Conservation (phyloP, 2,113 vertebrate genomes). For the Chionodraco myersi region DNA sequence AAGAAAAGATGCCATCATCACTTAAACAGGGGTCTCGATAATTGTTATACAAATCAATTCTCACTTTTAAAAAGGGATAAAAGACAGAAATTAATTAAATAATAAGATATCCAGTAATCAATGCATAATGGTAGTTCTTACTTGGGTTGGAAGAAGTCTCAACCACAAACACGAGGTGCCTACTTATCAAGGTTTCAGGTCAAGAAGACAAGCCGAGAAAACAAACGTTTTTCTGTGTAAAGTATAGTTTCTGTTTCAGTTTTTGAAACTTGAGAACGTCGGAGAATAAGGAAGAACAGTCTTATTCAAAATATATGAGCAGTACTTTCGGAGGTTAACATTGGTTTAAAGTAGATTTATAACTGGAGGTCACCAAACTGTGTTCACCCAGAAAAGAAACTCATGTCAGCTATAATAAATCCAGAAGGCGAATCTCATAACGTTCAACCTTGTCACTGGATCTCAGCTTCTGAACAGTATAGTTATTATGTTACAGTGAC, state of each 20-base stretch:
- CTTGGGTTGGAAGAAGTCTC: slow-evolving; percentile 53
- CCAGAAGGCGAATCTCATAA: slow-evolving; percentile 66
- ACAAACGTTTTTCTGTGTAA: slow-evolving; percentile 15
- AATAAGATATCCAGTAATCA: slow-evolving; percentile 68
- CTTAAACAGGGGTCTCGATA: slow-evolving; percentile 54
- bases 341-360: slow-evolving; percentile 67
- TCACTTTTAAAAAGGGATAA: slow-evolving; percentile 58
- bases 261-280: slow-evolving; percentile 31
- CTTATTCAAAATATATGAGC: slow-evolving; percentile 35
- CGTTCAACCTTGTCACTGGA: slow-evolving; percentile 68
- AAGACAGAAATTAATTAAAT: slow-evolving; percentile 70
- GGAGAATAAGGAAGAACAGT: slow-evolving; percentile 31
- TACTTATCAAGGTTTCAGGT: slow-evolving; percentile 19
- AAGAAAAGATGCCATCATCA: slow-evolving; percentile 40
- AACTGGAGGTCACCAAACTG: slow-evolving; percentile 67
- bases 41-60: slow-evolving; percentile 77
- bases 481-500: slow-evolving; percentile 64
- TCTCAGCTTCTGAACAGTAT: slow-evolving; percentile 48
- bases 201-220: slow-evolving; percentile 1
- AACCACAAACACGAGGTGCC: slow-evolving; percentile 30
- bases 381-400: slow-evolving; percentile 60
- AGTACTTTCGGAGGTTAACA: slow-evolving; percentile 44
- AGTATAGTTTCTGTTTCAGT: slow-evolving; percentile 8
- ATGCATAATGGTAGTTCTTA: slow-evolving; percentile 70
- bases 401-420: slow-evolving; percentile 71